A percentile compares a stretch with the other conserved stretches of the same genome.
Evolutionary conservation across 2,113 vertebrate genomes (phyloP).

Genomic region (Labeo catla): DNA sequence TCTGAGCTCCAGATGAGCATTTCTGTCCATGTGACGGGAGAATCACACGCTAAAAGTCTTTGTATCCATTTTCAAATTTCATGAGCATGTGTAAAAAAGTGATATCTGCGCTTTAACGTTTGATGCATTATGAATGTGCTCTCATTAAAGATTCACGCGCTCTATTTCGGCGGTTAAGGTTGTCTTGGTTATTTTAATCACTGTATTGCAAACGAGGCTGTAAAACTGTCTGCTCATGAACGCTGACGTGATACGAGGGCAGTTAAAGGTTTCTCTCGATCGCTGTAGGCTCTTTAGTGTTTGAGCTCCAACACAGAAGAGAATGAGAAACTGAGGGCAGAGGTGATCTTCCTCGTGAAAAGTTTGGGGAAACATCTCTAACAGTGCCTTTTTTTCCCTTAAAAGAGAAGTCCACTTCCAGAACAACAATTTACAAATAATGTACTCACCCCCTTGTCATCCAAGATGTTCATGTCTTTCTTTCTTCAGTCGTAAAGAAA

Average conservation of each 20-base stretch:
- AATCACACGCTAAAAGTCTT: background rate
- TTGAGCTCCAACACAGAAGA: background rate
- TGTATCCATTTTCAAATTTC: background rate
- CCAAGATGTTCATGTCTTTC: too few relatives aligned
- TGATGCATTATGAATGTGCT: conserved; percentile 12
- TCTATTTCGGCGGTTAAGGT: background rate
- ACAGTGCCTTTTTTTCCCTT: background rate
- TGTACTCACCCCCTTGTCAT: too few relatives aligned
- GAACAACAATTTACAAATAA: too few relatives aligned
- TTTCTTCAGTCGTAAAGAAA: too few relatives aligned
- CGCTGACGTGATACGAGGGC: background rate
- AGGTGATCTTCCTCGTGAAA: background rate
- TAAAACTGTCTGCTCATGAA: background rate
- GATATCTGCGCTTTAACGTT: background rate
- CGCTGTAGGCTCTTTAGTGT: background rate
- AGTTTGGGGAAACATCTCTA: background rate
- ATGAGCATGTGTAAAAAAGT: background rate
- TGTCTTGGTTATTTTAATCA: background rate
- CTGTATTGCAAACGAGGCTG: background rate
- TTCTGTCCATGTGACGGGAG: background rate
- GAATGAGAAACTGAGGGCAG: background rate
- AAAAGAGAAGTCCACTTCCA: too few relatives aligned
- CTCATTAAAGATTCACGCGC: background rate
- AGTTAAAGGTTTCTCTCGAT: background rate
- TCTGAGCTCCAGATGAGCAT: background rate